Conservation (phyloP, 2,797 vertebrate species). For the Rhabdophis nuchalis region DNA sequence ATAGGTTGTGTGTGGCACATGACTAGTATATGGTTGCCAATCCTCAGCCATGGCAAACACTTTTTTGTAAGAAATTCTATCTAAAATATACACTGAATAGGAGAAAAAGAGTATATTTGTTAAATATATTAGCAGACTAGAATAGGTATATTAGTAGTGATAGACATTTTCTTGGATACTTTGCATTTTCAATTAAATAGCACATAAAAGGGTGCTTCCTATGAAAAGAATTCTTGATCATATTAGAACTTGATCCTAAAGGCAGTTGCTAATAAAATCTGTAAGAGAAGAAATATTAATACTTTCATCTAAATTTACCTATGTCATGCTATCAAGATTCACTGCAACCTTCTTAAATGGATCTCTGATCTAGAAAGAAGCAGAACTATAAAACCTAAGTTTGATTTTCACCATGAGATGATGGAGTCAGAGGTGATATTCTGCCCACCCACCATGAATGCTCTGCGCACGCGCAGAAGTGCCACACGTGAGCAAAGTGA, state of each 20-base stretch:
- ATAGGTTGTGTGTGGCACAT: neutral
- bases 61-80: neutral
- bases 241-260: neutral
- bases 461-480: too few relatives aligned
- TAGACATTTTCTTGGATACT: neutral
- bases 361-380: neutral
- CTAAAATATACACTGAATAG: neutral
- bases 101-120: neutral
- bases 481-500: too few relatives aligned
- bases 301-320: neutral
- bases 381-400: neutral
- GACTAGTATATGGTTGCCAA: neutral
- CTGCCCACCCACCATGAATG: too few relatives aligned
- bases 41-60: neutral
- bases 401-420: neutral
- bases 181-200: neutral
- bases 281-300: neutral
- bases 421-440: neutral
- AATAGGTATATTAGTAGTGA: neutral
- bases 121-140: neutral
- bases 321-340: neutral
- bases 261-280: neutral
- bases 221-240: neutral
- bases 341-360: neutral
- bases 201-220: neutral